Base-by-base conservation (phyloP, 2,797 vertebrate species). In the Argya squamiceps region DNA sequence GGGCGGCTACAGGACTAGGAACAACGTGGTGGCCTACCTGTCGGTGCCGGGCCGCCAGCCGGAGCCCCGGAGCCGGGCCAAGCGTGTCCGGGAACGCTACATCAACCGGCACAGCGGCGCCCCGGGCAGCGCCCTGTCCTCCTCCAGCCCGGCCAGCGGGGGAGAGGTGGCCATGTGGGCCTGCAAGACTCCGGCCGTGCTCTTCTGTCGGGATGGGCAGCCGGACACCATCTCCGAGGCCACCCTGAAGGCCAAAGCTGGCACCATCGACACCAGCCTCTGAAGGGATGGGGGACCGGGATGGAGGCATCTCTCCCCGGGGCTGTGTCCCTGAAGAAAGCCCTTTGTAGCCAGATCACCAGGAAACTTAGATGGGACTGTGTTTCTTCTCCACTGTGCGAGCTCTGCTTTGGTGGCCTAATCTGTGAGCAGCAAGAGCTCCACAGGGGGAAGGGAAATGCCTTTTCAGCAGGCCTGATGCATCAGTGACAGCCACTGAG, bases 1-100 rank as follows among this genome's bases (percentile, higher is more conserved):
- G 93, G 99, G 99, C 3, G 99, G 99, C 29, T 99, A 99, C 97
- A 98, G 99, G 98, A 99, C 99, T 97, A 97, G 99, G 97, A 99
- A 98, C 60, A 98, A 98, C 19, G 93, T 98, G 24, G 98, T 98
- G 0, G 97, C 98, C 10, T 98, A 98, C 95, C 95, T 99, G 92
- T 92, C 95, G 1, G 96, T 96, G 47, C 98, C 98, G 12, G 97
- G 96, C 32, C 98, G 87, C 41, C 98, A 89, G 92, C 96, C 85
- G 0, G 98, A 98, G 88, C 96, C 87, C 50, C 95, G 49, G 97
- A 98, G 75, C 67, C 52, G 27, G 29, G 83, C 74, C 0, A 85
- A 95, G 83, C 96, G 34, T 0, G 68, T 95, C 19, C 75, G 68
- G 86, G 97, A 97, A 6, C 90, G 93, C 85, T 97, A 73, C 4